Conservation (phyloP, 1,140 invertebrate species). For the Cataglyphis hispanica region DNA sequence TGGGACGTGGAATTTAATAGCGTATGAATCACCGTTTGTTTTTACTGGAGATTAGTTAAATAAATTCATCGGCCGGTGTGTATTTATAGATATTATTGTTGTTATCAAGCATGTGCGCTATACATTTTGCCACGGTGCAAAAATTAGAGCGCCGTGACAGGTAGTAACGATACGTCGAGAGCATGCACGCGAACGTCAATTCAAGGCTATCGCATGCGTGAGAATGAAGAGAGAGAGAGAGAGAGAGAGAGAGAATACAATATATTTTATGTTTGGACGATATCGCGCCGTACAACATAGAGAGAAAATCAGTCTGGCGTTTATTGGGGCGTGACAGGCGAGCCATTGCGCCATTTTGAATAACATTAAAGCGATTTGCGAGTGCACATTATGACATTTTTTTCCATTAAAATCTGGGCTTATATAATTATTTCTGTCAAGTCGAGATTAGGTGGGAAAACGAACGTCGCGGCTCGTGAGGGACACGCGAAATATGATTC, state of each 20-base stretch:
- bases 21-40: neutral
- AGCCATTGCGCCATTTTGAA: slow-evolving; percentile 57
- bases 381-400: slow-evolving; percentile 55
- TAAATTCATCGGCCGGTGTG: neutral
- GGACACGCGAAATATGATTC: slow-evolving; percentile 41
- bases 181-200: slow-evolving; percentile 58
- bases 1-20: neutral
- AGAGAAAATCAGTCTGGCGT: slow-evolving; percentile 54
- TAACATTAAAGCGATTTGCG: slow-evolving; percentile 56
- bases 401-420: slow-evolving; percentile 42
- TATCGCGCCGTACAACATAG: slow-evolving; percentile 40
- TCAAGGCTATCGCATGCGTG: slow-evolving; percentile 62
- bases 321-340: slow-evolving; percentile 58
- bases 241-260: neutral
- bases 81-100: slow-evolving; percentile 7
- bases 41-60: neutral
- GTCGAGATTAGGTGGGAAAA: slow-evolving; percentile 36
- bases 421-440: slow-evolving; percentile 55
- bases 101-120: neutral
- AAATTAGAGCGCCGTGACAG: slow-evolving; percentile 61
- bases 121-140: slow-evolving; percentile 25
- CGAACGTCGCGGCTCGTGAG: neutral
- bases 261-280: slow-evolving; percentile 52
- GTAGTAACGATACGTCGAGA: slow-evolving; percentile 54
- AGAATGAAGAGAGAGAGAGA: no score